Percentiles rank a stretch among this genome's conserved stretches.
Conservation (phyloP, 2,888 invertebrate species). For the Nesidiocoris tenuis region DNA sequence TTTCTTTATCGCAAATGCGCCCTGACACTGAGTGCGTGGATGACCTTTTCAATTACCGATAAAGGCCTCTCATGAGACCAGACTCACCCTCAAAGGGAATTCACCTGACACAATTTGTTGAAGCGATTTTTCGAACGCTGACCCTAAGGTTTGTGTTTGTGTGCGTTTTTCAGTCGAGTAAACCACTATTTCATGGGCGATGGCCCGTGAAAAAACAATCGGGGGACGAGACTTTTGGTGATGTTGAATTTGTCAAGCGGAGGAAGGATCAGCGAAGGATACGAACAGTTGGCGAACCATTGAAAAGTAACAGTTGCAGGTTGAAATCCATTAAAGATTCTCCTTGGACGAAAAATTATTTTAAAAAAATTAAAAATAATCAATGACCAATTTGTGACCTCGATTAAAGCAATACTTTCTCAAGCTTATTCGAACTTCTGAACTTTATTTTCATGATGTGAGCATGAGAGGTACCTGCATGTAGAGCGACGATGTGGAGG, state of each 20-base stretch:
- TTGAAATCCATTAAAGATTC: too few species aligned
- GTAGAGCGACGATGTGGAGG: conserved; percentile 43
- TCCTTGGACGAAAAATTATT: too few species aligned
- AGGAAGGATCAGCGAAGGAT: too few species aligned
- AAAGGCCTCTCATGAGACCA: not conserved
- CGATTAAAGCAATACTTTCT: too few species aligned
- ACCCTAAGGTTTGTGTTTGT: not conserved
- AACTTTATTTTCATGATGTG: too few species aligned
- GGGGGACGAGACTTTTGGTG: not conserved
- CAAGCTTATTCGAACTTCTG: too few species aligned
- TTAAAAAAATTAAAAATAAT: too few species aligned
- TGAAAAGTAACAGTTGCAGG: too few species aligned
- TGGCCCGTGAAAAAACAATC: not conserved
- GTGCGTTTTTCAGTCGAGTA: not conserved
- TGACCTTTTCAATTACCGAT: not conserved
- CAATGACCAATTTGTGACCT: too few species aligned
- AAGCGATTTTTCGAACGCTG: not conserved
- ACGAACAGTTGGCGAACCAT: too few species aligned
- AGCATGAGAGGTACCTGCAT: too few species aligned
- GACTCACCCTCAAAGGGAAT: not conserved
- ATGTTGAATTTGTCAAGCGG: too few species aligned
- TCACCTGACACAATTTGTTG: not conserved
- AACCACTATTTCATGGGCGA: not conserved
- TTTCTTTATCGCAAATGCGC: not conserved
- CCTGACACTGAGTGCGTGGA: not conserved